phyloP scores from a whole-genome alignment of 1,140 invertebrate species.

The Cotesia chilonis region DNA sequence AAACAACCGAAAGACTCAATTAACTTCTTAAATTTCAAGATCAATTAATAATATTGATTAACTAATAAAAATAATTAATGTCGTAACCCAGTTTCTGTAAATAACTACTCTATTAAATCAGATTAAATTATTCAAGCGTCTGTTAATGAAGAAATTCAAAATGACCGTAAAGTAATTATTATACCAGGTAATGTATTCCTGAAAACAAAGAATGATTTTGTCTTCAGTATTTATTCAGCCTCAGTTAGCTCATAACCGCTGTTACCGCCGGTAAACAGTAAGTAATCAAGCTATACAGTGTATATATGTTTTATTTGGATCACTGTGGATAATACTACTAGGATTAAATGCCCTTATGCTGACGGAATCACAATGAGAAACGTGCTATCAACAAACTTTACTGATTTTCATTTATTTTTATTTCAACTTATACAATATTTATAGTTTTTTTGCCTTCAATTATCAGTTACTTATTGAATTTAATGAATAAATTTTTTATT shows the following conservation, averaged over 20 bases:
- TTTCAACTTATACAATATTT: neutral
- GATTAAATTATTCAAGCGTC: neutral
- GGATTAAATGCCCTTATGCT: neutral
- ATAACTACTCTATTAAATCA: too few relatives aligned
- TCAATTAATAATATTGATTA: neutral
- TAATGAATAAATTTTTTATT: too few relatives aligned
- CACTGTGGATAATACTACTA: neutral
- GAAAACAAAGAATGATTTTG: too few relatives aligned
- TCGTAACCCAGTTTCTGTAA: neutral
- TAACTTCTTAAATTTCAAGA: too few relatives aligned
- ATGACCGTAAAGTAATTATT: too few relatives aligned
- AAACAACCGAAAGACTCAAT: too few relatives aligned
- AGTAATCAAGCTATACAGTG: slow-evolving; percentile 4
- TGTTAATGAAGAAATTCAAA: too few relatives aligned
- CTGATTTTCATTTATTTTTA: neutral
- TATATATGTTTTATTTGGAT: neutral
- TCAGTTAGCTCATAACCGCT: too few relatives aligned
- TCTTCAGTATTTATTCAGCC: too few relatives aligned
- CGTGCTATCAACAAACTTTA: neutral
- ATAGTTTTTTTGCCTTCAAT: too few relatives aligned
- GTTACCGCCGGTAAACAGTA: neutral
- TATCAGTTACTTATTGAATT: too few relatives aligned
- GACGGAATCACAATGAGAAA: neutral
- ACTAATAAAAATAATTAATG: neutral
- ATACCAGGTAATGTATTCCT: too few relatives aligned